A percentile compares a stretch with the other conserved stretches of the same genome.
Evolutionary conservation across 2,888 invertebrate genomes (phyloP).

Genomic region (Aquatica leii): DNA sequence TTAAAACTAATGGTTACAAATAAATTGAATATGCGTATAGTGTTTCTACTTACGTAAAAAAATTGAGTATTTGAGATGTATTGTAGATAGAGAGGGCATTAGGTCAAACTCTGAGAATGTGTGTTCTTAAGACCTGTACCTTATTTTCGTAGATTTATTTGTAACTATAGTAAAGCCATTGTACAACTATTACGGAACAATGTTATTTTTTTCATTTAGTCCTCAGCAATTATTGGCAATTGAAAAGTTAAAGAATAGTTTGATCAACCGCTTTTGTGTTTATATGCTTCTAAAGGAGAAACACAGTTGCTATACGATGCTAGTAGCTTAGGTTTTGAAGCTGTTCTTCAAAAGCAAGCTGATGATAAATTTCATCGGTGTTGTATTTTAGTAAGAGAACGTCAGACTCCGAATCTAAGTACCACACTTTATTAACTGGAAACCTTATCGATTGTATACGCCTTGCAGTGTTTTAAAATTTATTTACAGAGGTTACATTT

Average conservation of each 20-base stretch:
- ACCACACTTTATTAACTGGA: not conserved
- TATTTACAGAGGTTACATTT: no score
- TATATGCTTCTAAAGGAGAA: no score
- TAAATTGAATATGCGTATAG: not conserved
- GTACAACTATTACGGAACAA: not conserved
- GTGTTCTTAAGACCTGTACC: not conserved
- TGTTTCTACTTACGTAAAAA: not conserved
- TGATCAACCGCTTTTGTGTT: no score
- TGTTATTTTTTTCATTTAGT: no score
- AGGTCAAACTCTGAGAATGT: not conserved
- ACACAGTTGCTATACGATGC: no score
- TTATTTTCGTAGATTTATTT: slow-evolving; percentile 5
- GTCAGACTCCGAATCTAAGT: not conserved
- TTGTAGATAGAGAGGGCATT: no score
- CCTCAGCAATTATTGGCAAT: no score
- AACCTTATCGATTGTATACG: no score
- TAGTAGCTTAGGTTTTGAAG: not conserved
- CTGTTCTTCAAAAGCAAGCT: no score
- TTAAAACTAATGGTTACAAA: not conserved
- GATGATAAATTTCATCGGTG: not conserved
- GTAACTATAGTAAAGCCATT: not conserved
- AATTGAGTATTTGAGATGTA: not conserved
- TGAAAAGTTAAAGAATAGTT: not conserved
- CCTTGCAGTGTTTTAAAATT: no score
- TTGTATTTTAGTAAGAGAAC: slow-evolving; percentile 1